These are phyloP conservation scores for Anolis carolinensis DNA, from an alignment of 2,113 vertebrate species.

Conservation along the genomic window DNA sequence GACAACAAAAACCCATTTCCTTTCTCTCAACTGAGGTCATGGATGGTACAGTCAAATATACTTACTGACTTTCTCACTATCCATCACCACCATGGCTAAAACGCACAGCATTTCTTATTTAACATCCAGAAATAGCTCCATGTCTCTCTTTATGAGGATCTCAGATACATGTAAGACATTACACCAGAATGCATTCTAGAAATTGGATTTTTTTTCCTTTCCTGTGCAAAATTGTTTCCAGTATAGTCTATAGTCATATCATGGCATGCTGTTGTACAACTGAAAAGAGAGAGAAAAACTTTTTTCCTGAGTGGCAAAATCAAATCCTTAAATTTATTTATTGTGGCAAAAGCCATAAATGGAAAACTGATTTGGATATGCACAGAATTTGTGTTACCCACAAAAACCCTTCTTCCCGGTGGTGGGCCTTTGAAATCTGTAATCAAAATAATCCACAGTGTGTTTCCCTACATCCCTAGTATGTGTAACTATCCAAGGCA, in stretches of 20 bases:
- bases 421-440: too few species aligned
- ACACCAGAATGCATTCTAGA: conserved; percentile 14
- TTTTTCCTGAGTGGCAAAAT: too few species aligned
- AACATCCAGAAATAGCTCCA: conserved; percentile 35
- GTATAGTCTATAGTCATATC: background rate
- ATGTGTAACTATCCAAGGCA: too few species aligned
- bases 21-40: conserved; percentile 34
- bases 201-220: conserved; percentile 24
- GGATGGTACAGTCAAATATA: conserved; percentile 44
- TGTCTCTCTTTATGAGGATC: conserved; percentile 19
- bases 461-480: too few species aligned
- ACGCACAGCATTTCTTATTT: conserved; percentile 59
- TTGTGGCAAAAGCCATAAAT: too few species aligned
- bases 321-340: too few species aligned
- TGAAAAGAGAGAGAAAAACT: too few species aligned
- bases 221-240: conserved; percentile 24
- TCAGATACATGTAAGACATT: conserved; percentile 15
- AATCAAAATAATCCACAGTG: too few species aligned
- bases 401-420: too few species aligned
- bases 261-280: background rate
- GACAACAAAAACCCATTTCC: conserved; percentile 70
- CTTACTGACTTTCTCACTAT: conserved; percentile 21
- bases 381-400: too few species aligned
- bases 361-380: too few species aligned
- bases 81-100: conserved; percentile 24